Percentiles rank a stretch among this genome's conserved stretches.
Evolutionary conservation across 2,888 invertebrate genomes (phyloP).

Genomic region (Mamestra brassicae): DNA sequence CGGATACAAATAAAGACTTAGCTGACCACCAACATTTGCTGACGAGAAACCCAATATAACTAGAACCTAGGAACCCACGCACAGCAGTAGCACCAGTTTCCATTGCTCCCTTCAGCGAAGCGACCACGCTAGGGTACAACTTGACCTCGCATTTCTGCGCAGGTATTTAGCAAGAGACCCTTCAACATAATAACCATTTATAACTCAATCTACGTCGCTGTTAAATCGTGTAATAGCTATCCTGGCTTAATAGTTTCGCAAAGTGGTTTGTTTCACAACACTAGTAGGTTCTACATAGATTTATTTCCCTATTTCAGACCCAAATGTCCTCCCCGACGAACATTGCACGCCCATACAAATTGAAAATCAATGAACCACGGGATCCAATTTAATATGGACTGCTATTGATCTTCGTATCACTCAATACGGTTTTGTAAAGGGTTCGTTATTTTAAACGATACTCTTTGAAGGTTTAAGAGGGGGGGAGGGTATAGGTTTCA

Average conservation of each 20-base stretch:
- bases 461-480: background rate
- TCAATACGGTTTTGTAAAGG: conserved; percentile 41
- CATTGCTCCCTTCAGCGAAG: background rate
- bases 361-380: conserved; percentile 89
- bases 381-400: conserved; percentile 86
- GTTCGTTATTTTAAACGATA: conserved; percentile 38
- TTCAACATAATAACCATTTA: conserved; percentile 45
- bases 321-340: conserved; percentile 71
- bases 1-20: too few relatives aligned
- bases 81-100: background rate
- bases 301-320: conserved; percentile 79
- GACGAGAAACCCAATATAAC: too few relatives aligned
- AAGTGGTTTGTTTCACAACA: conserved; percentile 69
- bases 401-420: conserved; percentile 80
- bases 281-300: conserved; percentile 74
- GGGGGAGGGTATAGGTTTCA: background rate
- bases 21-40: too few relatives aligned
- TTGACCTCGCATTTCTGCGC: background rate
- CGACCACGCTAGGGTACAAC: background rate
- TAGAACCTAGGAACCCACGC: background rate
- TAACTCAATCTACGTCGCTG: conserved; percentile 61
- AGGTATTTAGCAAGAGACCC: conserved; percentile 17
- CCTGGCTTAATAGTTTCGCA: conserved; percentile 65
- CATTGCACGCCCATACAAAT: conserved; percentile 83
- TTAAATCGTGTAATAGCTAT: conserved; percentile 60